Base-by-base conservation (phyloP, 2,113 vertebrate genomes). In the Nycticebus coucang region DNA sequence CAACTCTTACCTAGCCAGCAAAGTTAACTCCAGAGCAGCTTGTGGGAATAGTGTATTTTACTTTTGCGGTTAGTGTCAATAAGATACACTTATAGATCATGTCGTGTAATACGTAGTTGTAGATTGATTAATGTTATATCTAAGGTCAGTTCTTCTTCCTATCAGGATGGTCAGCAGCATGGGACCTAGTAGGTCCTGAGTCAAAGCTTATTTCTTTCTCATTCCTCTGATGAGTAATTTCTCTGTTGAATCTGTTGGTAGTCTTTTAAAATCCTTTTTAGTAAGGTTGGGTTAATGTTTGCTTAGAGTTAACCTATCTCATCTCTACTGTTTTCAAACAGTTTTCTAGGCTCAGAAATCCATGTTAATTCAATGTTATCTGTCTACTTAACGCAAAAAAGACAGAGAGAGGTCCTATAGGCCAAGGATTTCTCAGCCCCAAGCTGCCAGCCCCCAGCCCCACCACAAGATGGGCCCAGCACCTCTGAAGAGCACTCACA, bases 211-310 rank as follows among this genome's bases (percentile, higher is more conserved):
- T 60, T 66, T 57, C 41, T 59, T 90, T 91, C 7, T 19, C 12
- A 11, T 7, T 74, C 19, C 26, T 55, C 50, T 72, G 7, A 69
- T 66, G 33, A 87, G 24, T 78, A 18, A 50, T 74, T 88, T 93
- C 50, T 95, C 41, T 24, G 55, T 0, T 78, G 62, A 82, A 68
- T 71, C 45, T 89, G 69, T 7, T 59, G 15, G 30, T 72, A 30
- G 24, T 11, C 10, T 88, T 96, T 97, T 69, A 8, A 57, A 94
- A 87, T 59, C 8, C 28, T 87, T 87, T 81, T 35, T 68, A 50
- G 19, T 57, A 30, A 71, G 66, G 12, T 35, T 59, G 21, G 33
- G 12, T 17, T 85, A 55, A 35, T 57, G 12, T 96, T 87, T 90
- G 15, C 86, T 91, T 59, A 41, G 26, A 74, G 22, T 5, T 15